Evolutionary conservation across 2,797 vertebrate species (phyloP).

Genomic region (Microcaecilia unicolor): DNA sequence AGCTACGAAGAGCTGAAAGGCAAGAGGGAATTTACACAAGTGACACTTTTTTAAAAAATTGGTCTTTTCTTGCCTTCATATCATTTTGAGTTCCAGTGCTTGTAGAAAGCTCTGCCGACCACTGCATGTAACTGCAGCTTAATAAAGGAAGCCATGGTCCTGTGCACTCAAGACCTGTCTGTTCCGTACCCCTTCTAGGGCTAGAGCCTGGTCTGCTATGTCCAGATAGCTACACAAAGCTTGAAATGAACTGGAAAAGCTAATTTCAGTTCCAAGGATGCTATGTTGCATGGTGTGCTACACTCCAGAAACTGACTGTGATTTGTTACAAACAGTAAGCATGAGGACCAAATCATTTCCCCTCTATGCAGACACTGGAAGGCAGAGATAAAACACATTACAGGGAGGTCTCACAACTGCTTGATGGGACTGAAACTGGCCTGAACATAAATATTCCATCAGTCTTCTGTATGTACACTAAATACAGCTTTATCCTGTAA

Average conservation of each 20-base stretch:
- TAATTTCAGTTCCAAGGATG: not conserved
- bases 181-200: no score
- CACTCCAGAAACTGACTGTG: not conserved
- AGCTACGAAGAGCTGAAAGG: no score
- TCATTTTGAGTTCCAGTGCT: no score
- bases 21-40: no score
- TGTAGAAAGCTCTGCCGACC: no score
- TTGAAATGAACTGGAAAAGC: not conserved
- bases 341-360: not conserved
- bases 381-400: not conserved
- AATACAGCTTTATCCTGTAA: no score
- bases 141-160: no score
- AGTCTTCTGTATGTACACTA: no score
- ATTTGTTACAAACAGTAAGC: constrained; percentile 4
- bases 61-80: no score
- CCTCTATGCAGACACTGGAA: not conserved
- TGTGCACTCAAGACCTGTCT: no score
- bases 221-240: not conserved
- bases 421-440: not conserved
- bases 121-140: no score
- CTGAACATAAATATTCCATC: not conserved
- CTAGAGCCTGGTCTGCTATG: not conserved
- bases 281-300: not conserved
- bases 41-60: no score
- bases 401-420: not conserved